These are phyloP conservation scores for Perizoma affinitatum DNA, from an alignment of 2,888 invertebrate genomes.

Conservation along the genomic window DNA sequence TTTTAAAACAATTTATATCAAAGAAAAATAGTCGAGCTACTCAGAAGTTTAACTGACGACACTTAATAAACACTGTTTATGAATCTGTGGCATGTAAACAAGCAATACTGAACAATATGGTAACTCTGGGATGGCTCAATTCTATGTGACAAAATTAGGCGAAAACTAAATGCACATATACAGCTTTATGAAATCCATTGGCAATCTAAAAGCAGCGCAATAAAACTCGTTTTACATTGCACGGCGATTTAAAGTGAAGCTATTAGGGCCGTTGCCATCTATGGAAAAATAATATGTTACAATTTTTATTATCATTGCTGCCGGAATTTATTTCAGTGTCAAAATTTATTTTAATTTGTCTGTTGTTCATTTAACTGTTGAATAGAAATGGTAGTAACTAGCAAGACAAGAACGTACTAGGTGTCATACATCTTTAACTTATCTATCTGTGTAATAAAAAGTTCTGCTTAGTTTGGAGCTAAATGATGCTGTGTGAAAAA, in stretches of 20 bases:
- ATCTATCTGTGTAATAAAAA: too few relatives aligned
- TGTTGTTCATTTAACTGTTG: slow-evolving; percentile 15
- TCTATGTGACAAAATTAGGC: not conserved
- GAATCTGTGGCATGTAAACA: not conserved
- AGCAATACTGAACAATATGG: not conserved
- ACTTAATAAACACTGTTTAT: not conserved
- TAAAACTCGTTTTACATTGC: slow-evolving; percentile 8
- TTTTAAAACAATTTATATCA: slow-evolving; percentile 62
- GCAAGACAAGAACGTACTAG: too few relatives aligned
- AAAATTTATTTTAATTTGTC: slow-evolving; percentile 29
- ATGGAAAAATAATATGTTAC: slow-evolving; percentile 36
- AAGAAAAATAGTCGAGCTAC: slow-evolving; percentile 5
- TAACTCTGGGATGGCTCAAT: not conserved
- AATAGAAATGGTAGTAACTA: slow-evolving; percentile 4
- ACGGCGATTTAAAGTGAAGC: slow-evolving; percentile 1
- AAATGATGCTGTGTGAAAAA: too few relatives aligned
- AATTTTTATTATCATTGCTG: slow-evolving; percentile 28
- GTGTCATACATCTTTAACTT: too few relatives aligned
- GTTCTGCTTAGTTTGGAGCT: too few relatives aligned
- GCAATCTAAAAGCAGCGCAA: not conserved
- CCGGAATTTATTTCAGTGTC: slow-evolving; percentile 23
- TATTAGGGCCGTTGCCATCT: slow-evolving; percentile 22
- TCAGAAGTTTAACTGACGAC: not conserved
- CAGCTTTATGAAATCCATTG: not conserved
- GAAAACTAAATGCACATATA: not conserved